Evolutionary conservation across 2,797 vertebrate species (phyloP).

Genomic region (Scomberomorus guttatus): DNA sequence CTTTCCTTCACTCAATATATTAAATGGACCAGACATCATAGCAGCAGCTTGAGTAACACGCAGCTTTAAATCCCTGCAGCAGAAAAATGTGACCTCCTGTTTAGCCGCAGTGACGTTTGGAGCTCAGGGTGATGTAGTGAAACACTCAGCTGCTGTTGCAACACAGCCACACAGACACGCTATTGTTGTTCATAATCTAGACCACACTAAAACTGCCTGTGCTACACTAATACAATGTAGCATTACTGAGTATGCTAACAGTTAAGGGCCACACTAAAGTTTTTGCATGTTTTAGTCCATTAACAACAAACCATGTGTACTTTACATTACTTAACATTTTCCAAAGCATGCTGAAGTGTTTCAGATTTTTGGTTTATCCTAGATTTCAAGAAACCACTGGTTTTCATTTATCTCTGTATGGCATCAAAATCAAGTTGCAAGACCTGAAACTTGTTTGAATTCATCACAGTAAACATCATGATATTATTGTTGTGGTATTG

Average conservation of each 20-base stretch:
- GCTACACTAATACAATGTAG: background rate
- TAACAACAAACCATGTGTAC: background rate
- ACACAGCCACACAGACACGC: constrained; percentile 33
- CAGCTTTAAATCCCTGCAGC: constrained; percentile 21
- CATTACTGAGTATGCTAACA: background rate
- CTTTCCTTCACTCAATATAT: background rate
- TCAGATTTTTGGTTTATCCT: background rate
- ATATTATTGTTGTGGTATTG: background rate
- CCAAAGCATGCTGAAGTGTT: background rate
- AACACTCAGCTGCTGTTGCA: constrained; percentile 15
- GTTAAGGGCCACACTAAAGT: background rate
- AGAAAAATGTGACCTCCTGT: constrained; percentile 34
- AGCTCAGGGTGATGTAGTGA: constrained; percentile 14
- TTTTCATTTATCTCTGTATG: background rate
- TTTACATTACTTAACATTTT: background rate
- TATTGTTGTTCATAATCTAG: constrained; percentile 56
- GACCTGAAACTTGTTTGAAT: no score
- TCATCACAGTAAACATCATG: no score
- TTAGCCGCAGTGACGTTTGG: constrained; percentile 12
- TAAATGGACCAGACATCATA: background rate
- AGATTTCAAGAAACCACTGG: background rate
- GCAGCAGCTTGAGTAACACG: background rate
- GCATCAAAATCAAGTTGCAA: no score
- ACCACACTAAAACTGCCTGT: constrained; percentile 11
- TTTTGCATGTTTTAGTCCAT: background rate